Evolutionary conservation across 1,140 invertebrate species (phyloP).

Genomic region (Ericerus pela): DNA sequence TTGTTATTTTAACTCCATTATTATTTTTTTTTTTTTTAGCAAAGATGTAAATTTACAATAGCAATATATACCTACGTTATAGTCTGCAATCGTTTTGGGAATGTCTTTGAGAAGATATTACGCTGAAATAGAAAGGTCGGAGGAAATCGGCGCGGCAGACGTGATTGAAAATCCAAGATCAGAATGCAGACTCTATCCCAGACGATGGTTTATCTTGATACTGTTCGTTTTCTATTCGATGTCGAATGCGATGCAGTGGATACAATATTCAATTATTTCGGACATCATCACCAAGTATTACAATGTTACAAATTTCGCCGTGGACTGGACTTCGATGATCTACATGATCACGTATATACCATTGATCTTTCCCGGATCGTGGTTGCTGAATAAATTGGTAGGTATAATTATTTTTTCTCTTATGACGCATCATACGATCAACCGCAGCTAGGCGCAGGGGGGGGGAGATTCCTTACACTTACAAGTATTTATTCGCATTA

Average conservation of each 20-base stretch:
- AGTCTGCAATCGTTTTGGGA: too few species aligned
- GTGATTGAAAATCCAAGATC: neutral
- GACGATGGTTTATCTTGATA: constrained; percentile 70
- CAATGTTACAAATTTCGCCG: constrained; percentile 44
- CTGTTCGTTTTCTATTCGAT: constrained; percentile 82
- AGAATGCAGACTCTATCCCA: constrained; percentile 39
- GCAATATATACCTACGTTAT: too few species aligned
- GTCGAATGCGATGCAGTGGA: constrained; percentile 78
- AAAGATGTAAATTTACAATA: too few species aligned
- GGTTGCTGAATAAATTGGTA: constrained; percentile 75
- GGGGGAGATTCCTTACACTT: too few species aligned
- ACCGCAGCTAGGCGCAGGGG: too few species aligned
- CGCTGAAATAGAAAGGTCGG: constrained; percentile 5
- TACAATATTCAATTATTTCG: constrained; percentile 74
- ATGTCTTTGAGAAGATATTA: neutral
- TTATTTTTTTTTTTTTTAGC: too few species aligned
- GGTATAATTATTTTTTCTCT: too few species aligned
- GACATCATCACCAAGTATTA: constrained; percentile 57
- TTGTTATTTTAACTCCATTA: too few species aligned
- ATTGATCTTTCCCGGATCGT: constrained; percentile 88
- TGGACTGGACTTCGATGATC: constrained; percentile 93
- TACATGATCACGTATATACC: constrained; percentile 94
- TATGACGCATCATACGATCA: too few species aligned
- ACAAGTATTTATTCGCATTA: too few species aligned
- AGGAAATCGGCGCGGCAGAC: neutral